phyloP scores from a whole-genome alignment of 2,888 invertebrate species.

The Trichopria drosophilae region DNA sequence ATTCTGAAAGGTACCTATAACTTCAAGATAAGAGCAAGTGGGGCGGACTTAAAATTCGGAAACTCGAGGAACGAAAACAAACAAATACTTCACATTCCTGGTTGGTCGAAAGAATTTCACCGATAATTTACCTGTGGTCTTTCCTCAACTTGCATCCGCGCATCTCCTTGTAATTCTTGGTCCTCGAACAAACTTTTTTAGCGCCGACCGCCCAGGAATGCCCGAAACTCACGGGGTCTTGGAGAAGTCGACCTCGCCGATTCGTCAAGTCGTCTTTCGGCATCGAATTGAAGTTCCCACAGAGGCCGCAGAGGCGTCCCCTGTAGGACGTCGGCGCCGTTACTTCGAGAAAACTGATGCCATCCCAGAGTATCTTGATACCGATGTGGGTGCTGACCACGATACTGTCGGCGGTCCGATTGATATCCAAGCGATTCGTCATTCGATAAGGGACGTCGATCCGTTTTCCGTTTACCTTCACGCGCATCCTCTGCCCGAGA shows the following conservation, averaged over 20 bases:
- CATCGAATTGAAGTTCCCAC: constrained; percentile 91
- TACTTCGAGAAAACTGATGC: constrained; percentile 86
- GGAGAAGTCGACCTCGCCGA: constrained; percentile 69
- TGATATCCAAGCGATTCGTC: constrained; percentile 64
- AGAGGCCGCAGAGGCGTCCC: constrained; percentile 83
- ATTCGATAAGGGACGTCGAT: constrained; percentile 72
- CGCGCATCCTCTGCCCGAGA: constrained; percentile 81
- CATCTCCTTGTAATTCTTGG: constrained; percentile 58
- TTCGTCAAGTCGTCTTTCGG: constrained; percentile 82
- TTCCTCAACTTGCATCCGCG: constrained; percentile 53
- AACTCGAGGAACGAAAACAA: background rate
- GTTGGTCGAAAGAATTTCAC: too few species aligned
- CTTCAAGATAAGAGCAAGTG: too few species aligned
- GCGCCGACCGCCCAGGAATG: constrained; percentile 90
- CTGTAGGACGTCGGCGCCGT: constrained; percentile 76
- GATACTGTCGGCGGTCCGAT: constrained; percentile 70
- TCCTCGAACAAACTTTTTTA: constrained; percentile 67
- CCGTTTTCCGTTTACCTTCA: constrained; percentile 81
- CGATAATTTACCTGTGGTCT: constrained; percentile 51
- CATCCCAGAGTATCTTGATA: constrained; percentile 88
- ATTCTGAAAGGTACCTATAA: too few species aligned
- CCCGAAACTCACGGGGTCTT: constrained; percentile 73
- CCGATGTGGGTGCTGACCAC: constrained; percentile 73
- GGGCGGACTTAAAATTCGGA: too few species aligned
- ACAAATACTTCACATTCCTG: background rate